These are phyloP conservation scores for Sprattus sprattus DNA, from an alignment of 2,113 vertebrate genomes.

Conservation along the genomic window DNA sequence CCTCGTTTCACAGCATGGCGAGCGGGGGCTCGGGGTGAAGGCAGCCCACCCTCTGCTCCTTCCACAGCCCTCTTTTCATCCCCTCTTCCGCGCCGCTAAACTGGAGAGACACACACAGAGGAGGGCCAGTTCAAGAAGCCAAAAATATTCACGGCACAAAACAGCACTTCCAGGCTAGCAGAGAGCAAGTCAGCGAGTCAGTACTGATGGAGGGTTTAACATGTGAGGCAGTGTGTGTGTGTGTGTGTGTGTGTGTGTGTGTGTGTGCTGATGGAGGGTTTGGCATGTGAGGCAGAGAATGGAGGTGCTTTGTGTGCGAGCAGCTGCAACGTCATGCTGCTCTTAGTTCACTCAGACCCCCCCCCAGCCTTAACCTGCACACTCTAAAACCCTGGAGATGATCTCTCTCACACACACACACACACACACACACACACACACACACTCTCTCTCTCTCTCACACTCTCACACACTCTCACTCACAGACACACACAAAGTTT, in stretches of 20 bases:
- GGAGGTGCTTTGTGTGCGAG: not conserved
- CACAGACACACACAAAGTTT: not conserved
- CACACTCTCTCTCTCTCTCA: not conserved
- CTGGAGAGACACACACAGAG: not conserved
- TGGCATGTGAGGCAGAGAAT: not conserved
- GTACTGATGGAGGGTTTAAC: not conserved
- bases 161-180: not conserved
- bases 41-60: not conserved
- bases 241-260: too few relatives aligned
- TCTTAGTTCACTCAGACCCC: not conserved
- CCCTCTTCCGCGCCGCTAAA: not conserved
- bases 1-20: not conserved
- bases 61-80: not conserved
- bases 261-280: too few relatives aligned
- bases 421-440: conserved; percentile 22
- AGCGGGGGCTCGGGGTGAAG: not conserved
- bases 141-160: not conserved
- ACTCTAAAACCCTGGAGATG: not conserved
- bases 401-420: not conserved
- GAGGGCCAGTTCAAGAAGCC: not conserved
- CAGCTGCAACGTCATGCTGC: conserved; percentile 19
- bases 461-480: not conserved
- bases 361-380: not conserved
- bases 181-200: not conserved
- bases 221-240: not conserved